These are phyloP conservation scores for Poecilia gillii DNA, from an alignment of 2,797 vertebrate genomes.

Conservation along the genomic window DNA sequence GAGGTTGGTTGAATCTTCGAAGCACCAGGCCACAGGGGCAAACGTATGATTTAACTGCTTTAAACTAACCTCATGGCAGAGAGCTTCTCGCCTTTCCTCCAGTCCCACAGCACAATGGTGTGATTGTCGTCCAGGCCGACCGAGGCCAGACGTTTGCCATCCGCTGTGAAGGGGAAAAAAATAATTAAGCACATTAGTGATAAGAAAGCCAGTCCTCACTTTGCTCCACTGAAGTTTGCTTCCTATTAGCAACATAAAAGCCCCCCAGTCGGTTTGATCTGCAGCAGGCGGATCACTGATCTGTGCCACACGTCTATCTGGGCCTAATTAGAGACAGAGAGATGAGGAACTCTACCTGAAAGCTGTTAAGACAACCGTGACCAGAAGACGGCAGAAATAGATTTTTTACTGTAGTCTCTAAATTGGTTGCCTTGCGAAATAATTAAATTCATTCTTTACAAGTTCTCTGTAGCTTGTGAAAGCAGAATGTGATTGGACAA, in stretches of 20 bases:
- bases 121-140: constrained; percentile 97
- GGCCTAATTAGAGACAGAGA: constrained; percentile 63
- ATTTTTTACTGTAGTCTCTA: constrained; percentile 25
- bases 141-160: constrained; percentile 94
- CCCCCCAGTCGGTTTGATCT: constrained; percentile 50
- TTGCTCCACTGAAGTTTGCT: constrained; percentile 35
- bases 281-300: constrained; percentile 58
- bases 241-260: constrained; percentile 66
- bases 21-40: constrained; percentile 8
- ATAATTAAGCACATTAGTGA: constrained; percentile 32
- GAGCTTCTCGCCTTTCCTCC: constrained; percentile 98
- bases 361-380: constrained; percentile 35
- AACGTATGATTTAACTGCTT: constrained; percentile 9
- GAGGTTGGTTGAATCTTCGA: constrained; percentile 30
- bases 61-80: constrained; percentile 89
- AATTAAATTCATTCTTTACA: constrained; percentile 34
- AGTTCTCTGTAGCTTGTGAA: constrained; percentile 10
- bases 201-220: constrained; percentile 25
- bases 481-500: not conserved
- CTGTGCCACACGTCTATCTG: constrained; percentile 37
- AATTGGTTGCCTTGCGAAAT: constrained; percentile 49
- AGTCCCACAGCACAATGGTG: constrained; percentile 95
- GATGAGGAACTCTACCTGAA: constrained; percentile 51
- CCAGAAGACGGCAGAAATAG: constrained; percentile 37
- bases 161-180: constrained; percentile 80